These are phyloP conservation scores for Epizoanthus stellaris DNA, from an alignment of 92 coral and sea anemone species.

Conservation along the genomic window DNA sequence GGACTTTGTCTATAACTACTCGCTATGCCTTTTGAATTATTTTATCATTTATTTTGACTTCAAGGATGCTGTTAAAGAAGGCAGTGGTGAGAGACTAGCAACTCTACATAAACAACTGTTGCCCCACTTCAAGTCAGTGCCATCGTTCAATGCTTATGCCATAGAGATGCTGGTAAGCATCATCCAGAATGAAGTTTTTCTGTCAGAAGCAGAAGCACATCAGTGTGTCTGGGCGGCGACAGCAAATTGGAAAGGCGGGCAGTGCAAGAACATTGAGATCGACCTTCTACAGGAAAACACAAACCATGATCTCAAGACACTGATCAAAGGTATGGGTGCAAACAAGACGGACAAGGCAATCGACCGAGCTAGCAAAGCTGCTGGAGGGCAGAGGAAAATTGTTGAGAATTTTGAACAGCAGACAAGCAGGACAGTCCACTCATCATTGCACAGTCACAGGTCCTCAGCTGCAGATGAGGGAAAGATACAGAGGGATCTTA, in stretches of 20 bases:
- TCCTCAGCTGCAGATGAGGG: constrained; percentile 60
- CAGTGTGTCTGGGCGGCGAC: constrained; percentile 75
- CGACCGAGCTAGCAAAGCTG: constrained; percentile 62
- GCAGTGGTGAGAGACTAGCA: constrained; percentile 60
- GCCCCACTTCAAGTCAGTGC: constrained; percentile 56
- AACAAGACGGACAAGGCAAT: constrained; percentile 74
- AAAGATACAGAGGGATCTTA: constrained; percentile 50
- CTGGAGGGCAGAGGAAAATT: constrained; percentile 55
- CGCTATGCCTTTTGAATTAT: constrained; percentile 51
- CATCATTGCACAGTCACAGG: constrained; percentile 61
- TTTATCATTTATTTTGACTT: constrained; percentile 40
- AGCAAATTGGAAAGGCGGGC: constrained; percentile 74
- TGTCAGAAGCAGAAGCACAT: constrained; percentile 72
- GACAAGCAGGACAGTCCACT: constrained; percentile 26
- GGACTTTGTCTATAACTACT: constrained; percentile 50
- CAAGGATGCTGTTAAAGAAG: constrained; percentile 63
- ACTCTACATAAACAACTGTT: constrained; percentile 64
- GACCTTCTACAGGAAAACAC: constrained; percentile 66
- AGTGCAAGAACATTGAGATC: constrained; percentile 65
- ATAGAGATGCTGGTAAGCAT: constrained; percentile 70
- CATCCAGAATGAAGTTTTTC: constrained; percentile 47
- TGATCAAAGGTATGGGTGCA: constrained; percentile 70
- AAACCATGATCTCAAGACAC: constrained; percentile 60
- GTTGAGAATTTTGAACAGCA: constrained; percentile 57
- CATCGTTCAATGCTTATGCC: constrained; percentile 63